Base-by-base conservation (phyloP, 2,888 invertebrate species). In the Drosophila algonquin region DNA sequence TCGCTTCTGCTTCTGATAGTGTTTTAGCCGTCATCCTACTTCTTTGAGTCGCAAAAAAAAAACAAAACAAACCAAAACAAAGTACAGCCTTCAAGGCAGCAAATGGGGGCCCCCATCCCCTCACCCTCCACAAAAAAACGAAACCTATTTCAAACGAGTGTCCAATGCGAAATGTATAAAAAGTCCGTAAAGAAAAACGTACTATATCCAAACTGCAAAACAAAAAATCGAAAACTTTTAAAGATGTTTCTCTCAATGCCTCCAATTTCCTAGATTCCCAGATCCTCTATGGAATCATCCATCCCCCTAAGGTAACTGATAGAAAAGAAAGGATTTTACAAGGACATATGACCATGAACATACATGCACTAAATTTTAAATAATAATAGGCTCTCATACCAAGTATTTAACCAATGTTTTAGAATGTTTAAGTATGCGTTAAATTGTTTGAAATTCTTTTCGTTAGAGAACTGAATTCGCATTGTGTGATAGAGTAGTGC, bases 11-110 rank as follows among this genome's bases (percentile, higher is more conserved):
- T 68, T 68, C 58, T 68, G 67, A 57, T 68, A 46, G 67, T 58
- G 68, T 68, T 68, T 68, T 67, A 67, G 68, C 67, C 67, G 50
- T 67, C 47, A 57, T 44, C 68, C 51, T 45, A 63, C 51, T 6
- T 35, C 40, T n/a, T 40, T 14, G n/a, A 7, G 7, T 40, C 40
- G 7, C 40, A 48, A 56, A 67, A 24, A 47, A 67, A 44, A 12
- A 64, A 16, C 10, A 24, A 55, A 40, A 51, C 8, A 16, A 24
- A 27, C 35, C 35, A 30, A 30, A 58, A 16, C 16, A 27, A 48
- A 47, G 8, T 8, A 58, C n/a, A n/a, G 35, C 35, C 35, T 35
- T 12, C 35, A 35, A 35, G 35, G 35, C 40, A n/a, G 40, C 30
- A 30, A 30, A 27, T 8, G 1, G 8, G 8, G 30, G 7, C 6